Conservation (phyloP, 2,113 vertebrate species). For the Dipodomys merriami region DNA sequence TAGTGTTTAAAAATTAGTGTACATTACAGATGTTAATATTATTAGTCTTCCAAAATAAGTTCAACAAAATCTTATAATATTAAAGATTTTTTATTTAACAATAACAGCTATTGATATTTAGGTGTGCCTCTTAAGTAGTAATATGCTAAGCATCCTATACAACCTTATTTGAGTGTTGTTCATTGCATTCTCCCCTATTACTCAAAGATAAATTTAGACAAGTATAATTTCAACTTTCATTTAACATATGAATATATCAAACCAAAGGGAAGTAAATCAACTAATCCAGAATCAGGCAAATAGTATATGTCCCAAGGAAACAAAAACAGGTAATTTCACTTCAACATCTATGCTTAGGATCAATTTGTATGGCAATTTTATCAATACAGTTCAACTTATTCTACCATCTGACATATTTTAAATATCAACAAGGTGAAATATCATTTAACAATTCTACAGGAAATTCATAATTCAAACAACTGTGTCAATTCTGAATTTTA, state of each 20-base stretch:
- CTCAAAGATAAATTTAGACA: neutral
- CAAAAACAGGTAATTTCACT: neutral
- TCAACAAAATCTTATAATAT: neutral
- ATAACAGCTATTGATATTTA: neutral
- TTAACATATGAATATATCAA: neutral
- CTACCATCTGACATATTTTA: neutral
- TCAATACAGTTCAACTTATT: neutral
- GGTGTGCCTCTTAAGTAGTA: neutral
- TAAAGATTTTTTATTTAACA: neutral
- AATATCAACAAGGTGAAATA: conserved; percentile 14
- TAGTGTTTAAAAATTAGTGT: conserved; percentile 3
- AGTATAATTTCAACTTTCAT: neutral
- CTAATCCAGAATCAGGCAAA: neutral
- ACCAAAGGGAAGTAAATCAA: neutral
- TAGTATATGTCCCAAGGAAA: neutral
- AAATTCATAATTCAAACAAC: neutral
- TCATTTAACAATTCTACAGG: neutral
- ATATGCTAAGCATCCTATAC: neutral
- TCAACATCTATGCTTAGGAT: neutral
- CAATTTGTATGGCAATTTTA: neutral
- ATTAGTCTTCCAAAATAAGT: neutral
- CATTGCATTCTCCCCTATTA: neutral
- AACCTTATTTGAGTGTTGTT: conserved; percentile 13
- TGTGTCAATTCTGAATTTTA: neutral
- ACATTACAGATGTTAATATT: neutral